Conservation (phyloP, 2,797 vertebrate genomes). For the Garrulus glandarius region DNA sequence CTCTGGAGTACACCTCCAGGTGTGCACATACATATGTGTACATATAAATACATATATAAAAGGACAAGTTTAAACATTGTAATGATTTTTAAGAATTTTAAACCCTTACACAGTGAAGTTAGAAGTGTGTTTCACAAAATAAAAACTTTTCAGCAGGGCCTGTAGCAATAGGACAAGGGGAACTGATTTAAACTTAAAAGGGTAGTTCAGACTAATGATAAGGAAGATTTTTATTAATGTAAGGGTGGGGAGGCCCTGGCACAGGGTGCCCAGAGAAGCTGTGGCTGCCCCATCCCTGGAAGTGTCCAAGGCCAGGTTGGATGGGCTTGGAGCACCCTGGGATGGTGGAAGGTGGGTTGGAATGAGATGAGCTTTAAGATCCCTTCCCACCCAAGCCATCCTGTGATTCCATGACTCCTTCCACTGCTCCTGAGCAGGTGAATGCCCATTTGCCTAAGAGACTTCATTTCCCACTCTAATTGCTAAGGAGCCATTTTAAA, state of each 20-base stretch:
- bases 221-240: not conserved
- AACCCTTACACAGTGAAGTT: not conserved
- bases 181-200: not conserved
- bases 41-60: not conserved
- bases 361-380: not conserved
- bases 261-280: not conserved
- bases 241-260: not conserved
- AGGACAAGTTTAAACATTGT: not conserved
- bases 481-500: not conserved
- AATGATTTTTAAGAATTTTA: not conserved
- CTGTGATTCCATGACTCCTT: not conserved
- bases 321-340: not conserved
- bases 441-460: not conserved
- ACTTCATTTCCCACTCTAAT: not conserved
- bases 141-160: not conserved
- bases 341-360: not conserved
- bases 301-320: not conserved
- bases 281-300: not conserved
- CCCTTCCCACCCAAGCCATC: not conserved
- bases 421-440: not conserved
- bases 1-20: not conserved
- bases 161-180: not conserved
- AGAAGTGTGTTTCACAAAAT: not conserved
- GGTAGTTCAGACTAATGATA: not conserved
- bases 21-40: rapidly evolving